Evolutionary conservation across 2,888 invertebrate genomes (phyloP).

Genomic region (Ctena decussata): DNA sequence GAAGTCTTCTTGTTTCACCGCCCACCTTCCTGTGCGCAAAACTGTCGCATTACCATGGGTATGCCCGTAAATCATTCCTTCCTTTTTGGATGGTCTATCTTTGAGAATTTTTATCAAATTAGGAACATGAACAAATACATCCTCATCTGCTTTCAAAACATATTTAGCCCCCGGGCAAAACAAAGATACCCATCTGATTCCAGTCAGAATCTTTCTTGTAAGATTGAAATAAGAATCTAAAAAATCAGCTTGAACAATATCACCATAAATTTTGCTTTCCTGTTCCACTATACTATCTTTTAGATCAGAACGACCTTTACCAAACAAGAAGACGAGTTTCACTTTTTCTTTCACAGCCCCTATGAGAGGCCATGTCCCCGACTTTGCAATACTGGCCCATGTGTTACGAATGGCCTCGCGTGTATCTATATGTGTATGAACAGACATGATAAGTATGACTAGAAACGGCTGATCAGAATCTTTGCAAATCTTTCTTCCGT

Average conservation of each 20-base stretch:
- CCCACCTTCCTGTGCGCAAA: slow-evolving; percentile 72
- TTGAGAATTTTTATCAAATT: slow-evolving; percentile 53
- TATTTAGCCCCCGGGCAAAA: slow-evolving; percentile 62
- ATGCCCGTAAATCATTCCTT: slow-evolving; percentile 67
- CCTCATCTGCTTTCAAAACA: slow-evolving; percentile 71
- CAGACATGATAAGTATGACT: slow-evolving; percentile 69
- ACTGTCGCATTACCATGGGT: slow-evolving; percentile 60
- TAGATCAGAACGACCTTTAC: slow-evolving; percentile 38
- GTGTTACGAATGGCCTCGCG: slow-evolving; percentile 72
- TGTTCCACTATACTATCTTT: slow-evolving; percentile 44
- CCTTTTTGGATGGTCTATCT: slow-evolving; percentile 24
- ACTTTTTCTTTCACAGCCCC: slow-evolving; percentile 46
- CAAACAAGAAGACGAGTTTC: slow-evolving; percentile 69
- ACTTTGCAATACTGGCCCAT: slow-evolving; percentile 70
- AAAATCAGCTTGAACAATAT: slow-evolving; percentile 71
- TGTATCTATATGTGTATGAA: slow-evolving; percentile 64
- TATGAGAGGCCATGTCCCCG: slow-evolving; percentile 64
- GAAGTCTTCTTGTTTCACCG: slow-evolving; percentile 57
- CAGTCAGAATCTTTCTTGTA: slow-evolving; percentile 64
- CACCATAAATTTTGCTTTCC: slow-evolving; percentile 57
- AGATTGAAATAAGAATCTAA: slow-evolving; percentile 67
- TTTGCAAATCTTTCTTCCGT: slow-evolving; percentile 40
- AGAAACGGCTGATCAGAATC: slow-evolving; percentile 52
- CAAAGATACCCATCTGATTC: slow-evolving; percentile 65
- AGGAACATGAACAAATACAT: slow-evolving; percentile 67